Percentiles rank a stretch among this genome's conserved stretches.
Conservation (phyloP, 2,888 invertebrate genomes). For the Heliothis peltigera region DNA sequence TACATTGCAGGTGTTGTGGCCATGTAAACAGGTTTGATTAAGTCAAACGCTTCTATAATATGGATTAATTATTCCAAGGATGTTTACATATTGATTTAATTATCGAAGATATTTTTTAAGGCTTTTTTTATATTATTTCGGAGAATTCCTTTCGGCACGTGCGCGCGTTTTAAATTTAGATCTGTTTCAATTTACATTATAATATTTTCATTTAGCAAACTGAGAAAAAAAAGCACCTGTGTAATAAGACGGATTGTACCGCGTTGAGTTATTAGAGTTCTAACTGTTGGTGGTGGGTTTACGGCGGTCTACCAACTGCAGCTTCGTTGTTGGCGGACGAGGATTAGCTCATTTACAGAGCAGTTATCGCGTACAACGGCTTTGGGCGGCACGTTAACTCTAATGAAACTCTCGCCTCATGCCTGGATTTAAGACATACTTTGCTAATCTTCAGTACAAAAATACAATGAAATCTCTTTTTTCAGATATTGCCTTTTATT, state of each 20-base stretch:
- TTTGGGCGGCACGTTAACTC: constrained; percentile 19
- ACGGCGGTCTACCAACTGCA: constrained; percentile 40
- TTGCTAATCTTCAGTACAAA: constrained; percentile 10
- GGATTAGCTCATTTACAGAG: constrained; percentile 46
- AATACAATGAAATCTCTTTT: constrained; percentile 2
- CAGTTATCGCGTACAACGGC: constrained; percentile 42
- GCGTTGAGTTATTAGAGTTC: constrained; percentile 50
- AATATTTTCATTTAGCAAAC: constrained; percentile 23
- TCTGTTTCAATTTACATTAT: background rate
- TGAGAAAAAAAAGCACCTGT: constrained; percentile 25
- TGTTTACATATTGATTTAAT: background rate
- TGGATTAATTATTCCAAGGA: constrained; percentile 1
- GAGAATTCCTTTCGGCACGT: background rate
- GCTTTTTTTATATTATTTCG: background rate
- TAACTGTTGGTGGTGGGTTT: constrained; percentile 45
- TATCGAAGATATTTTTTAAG: background rate
- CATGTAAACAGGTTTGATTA: constrained; percentile 33
- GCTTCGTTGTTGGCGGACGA: constrained; percentile 36
- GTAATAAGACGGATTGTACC: constrained; percentile 50
- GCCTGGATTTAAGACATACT: constrained; percentile 23
- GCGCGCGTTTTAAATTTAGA: background rate
- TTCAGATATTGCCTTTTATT: constrained; percentile 11
- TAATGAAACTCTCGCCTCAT: constrained; percentile 50
- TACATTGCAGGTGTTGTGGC: constrained; percentile 9
- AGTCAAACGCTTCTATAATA: constrained; percentile 15